phyloP scores from a whole-genome alignment of 1,140 invertebrate genomes.

The Acromyrmex echinatior region DNA sequence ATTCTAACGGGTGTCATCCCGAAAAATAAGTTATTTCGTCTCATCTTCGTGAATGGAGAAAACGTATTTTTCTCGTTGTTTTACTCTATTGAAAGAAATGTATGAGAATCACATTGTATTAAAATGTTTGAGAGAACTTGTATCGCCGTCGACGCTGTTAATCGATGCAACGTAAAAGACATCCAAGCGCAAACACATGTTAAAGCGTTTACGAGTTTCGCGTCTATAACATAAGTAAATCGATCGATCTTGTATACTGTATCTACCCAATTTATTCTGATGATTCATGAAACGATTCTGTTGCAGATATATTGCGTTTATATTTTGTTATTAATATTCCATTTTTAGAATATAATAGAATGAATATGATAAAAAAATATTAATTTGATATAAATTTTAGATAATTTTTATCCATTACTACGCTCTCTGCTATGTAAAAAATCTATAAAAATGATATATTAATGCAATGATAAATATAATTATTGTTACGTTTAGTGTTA shows the following conservation, averaged over 20 bases:
- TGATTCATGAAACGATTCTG: background rate
- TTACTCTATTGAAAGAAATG: background rate
- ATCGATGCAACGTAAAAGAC: slow-evolving; percentile 1
- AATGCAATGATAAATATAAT: background rate
- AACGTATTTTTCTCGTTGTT: slow-evolving; percentile 5
- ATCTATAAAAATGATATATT: slow-evolving; percentile 6
- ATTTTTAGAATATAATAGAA: background rate
- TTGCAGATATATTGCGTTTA: background rate
- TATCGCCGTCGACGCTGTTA: background rate
- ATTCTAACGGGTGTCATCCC: slow-evolving; percentile 81
- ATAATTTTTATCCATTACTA: background rate
- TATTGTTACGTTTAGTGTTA: background rate
- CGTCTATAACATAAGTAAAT: slow-evolving; percentile 15
- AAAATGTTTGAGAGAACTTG: background rate
- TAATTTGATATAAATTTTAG: slow-evolving; percentile 4
- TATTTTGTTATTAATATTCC: background rate
- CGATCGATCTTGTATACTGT: background rate
- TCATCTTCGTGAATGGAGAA: slow-evolving; percentile 11
- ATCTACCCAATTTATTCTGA: background rate
- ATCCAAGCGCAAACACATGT: background rate
- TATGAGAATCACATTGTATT: background rate
- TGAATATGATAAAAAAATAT: background rate
- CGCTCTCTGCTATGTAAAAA: background rate
- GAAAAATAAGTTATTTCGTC: slow-evolving; percentile 72
- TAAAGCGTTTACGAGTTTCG: slow-evolving; percentile 16